Evolutionary conservation across 2,113 vertebrate genomes (phyloP).

Genomic region (Melozone crissalis): DNA sequence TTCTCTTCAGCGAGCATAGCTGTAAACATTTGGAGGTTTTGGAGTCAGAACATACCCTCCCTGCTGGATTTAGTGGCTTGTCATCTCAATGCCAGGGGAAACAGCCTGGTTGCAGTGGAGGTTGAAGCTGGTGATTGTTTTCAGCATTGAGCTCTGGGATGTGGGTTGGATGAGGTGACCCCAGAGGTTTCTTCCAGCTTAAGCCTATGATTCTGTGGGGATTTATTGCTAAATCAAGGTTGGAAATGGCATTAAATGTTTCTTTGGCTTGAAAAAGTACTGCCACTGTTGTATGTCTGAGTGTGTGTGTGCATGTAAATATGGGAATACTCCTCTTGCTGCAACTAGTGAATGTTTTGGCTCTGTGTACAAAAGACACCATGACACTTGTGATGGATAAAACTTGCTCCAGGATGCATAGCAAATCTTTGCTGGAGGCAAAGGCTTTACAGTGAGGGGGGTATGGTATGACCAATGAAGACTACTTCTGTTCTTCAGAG

Average conservation of each 20-base stretch:
- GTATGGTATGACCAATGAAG: not conserved
- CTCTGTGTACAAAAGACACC: not conserved
- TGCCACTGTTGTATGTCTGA: not conserved
- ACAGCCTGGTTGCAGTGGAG: not conserved
- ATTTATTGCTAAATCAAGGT: not conserved
- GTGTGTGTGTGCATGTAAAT: not conserved
- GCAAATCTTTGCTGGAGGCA: not conserved
- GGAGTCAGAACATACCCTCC: not conserved
- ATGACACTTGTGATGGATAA: not conserved
- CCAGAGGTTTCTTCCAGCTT: not conserved
- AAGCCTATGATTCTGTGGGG: not conserved
- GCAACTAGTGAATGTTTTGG: not conserved
- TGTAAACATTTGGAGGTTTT: not conserved
- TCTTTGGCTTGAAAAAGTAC: not conserved
- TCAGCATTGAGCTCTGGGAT: not conserved
- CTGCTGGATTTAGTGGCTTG: not conserved
- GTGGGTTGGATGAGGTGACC: not conserved
- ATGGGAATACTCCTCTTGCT: not conserved
- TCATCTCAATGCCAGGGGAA: not conserved
- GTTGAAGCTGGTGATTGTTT: not conserved
- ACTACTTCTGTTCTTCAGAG: not conserved
- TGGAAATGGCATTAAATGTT: not conserved
- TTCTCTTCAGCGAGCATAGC: not conserved
- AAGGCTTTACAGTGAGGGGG: not conserved
- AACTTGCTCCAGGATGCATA: not conserved